Evolutionary conservation across 2,797 vertebrate genomes (phyloP), one percentile per base, ranked within the genome.

Genomic region (Ibycter americanus): DNA sequence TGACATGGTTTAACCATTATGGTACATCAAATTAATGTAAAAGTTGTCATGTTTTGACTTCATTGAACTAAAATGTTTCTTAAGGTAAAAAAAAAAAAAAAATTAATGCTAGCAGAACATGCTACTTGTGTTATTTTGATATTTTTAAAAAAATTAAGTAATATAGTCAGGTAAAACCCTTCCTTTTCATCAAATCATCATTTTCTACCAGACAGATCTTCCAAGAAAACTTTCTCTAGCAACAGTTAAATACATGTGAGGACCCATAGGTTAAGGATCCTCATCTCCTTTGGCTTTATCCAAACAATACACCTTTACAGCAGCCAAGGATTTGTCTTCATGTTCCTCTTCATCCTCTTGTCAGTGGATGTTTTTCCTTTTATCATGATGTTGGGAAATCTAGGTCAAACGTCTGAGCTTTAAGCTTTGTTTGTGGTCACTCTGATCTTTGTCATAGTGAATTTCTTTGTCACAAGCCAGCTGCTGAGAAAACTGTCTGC

Each of bases 401-500:
- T 36, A 49, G 52, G 56, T 85, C 18, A 47, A 77, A 85, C 36
- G 74, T 81, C n/a, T 76, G 66, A 93, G 62, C 29, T 62, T 77
- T 88, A 40, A 0, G 0, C 70, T 91, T 81, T 90, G 44, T 47
- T 83, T 91, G 86, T 72, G 85, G 58, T 85, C 72, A 66, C 52
- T 87, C 47, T 94, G 81, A 87, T 90, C 63, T 87, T 62, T 80
- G 83, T 78, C 83, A 74, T n/a, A 71, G 67, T 0, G 31, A 68
- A 63, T 89, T 82, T 77, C 65, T 73, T 42, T 89, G 85, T 62
- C 77, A 84, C 26, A 82, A 89, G 19, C 27, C 46, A 74, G 67
- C 81, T 94, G 74, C 86, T 91, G 70, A 91, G 81, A 89, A 85
- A 76, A 90, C 44, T 87, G 76, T 65, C 85, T 93, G 80, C 65